phyloP scores from a whole-genome alignment of 1,140 invertebrate species.

The Cyclina sinensis region DNA sequence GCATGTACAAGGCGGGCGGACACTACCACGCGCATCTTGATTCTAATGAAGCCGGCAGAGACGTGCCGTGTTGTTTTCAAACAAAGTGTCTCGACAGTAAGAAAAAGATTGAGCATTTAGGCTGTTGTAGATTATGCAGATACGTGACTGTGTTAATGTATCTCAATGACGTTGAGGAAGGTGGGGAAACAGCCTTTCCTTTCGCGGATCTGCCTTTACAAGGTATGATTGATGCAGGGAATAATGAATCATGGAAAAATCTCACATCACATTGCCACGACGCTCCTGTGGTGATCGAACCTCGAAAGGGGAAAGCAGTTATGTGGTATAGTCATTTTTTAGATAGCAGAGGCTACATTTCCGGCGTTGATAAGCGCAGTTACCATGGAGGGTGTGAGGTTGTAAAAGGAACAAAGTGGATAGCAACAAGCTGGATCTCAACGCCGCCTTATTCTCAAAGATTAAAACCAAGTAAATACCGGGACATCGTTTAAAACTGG shows the following conservation, averaged over 20 bases:
- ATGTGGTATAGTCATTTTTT: constrained; percentile 67
- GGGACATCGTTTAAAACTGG: not conserved
- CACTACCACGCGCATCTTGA: constrained; percentile 63
- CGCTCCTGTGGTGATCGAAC: constrained; percentile 30
- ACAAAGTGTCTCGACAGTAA: not conserved
- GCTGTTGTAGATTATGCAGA: constrained; percentile 52
- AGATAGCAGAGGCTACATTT: constrained; percentile 45
- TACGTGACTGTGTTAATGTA: constrained; percentile 60
- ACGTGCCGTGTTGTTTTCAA: constrained; percentile 60
- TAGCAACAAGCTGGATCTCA: constrained; percentile 63
- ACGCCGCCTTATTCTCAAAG: constrained; percentile 36
- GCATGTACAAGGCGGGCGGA: constrained; percentile 48
- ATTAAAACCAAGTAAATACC: constrained; percentile 41
- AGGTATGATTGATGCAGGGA: not conserved
- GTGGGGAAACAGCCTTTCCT: constrained; percentile 68
- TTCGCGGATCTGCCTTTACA: constrained; percentile 31
- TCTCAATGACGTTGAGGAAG: constrained; percentile 63
- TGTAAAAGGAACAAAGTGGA: constrained; percentile 65
- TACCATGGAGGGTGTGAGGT: constrained; percentile 65
- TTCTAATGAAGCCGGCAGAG: constrained; percentile 15
- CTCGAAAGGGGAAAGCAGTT: constrained; percentile 65
- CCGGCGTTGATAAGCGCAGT: constrained; percentile 2
- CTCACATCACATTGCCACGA: constrained; percentile 44
- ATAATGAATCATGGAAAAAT: constrained; percentile 17
- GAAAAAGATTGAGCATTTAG: not conserved